phyloP scores from a whole-genome alignment of 2,113 vertebrate species.

The Corythornis madagascariensis region DNA sequence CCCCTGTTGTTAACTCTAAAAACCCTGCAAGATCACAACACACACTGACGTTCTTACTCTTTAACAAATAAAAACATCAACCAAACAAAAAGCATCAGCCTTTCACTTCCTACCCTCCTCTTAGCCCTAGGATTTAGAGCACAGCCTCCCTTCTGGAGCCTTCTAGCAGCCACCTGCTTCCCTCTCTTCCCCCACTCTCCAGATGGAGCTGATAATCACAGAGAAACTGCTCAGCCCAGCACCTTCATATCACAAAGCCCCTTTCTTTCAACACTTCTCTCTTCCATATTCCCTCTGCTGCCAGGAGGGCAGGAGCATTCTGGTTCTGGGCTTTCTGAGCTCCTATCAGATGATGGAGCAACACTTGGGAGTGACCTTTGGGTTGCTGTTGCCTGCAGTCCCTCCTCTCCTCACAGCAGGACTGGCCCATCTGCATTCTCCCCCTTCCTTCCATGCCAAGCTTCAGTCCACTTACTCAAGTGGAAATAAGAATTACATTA shows the following conservation, averaged over 20 bases:
- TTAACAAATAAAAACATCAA: background rate
- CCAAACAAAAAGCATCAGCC: background rate
- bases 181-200: background rate
- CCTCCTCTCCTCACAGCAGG: background rate
- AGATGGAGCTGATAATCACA: background rate
- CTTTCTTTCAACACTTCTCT: background rate
- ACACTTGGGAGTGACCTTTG: background rate
- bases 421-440: background rate
- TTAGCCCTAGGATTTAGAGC: no score
- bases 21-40: background rate
- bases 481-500: background rate
- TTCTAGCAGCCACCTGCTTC: background rate
- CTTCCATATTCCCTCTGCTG: background rate
- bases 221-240: background rate
- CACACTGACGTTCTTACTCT: background rate
- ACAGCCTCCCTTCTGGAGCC: background rate
- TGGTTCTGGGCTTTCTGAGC: background rate
- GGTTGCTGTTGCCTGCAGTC: background rate
- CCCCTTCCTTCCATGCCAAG: background rate
- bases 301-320: background rate
- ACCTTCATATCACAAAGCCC: background rate
- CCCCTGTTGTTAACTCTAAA: background rate
- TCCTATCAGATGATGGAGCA: background rate
- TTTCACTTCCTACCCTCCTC: background rate
- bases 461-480: background rate